Evolutionary conservation across 2,113 vertebrate genomes (phyloP).

Genomic region (Chaetorhynchus papuensis): DNA sequence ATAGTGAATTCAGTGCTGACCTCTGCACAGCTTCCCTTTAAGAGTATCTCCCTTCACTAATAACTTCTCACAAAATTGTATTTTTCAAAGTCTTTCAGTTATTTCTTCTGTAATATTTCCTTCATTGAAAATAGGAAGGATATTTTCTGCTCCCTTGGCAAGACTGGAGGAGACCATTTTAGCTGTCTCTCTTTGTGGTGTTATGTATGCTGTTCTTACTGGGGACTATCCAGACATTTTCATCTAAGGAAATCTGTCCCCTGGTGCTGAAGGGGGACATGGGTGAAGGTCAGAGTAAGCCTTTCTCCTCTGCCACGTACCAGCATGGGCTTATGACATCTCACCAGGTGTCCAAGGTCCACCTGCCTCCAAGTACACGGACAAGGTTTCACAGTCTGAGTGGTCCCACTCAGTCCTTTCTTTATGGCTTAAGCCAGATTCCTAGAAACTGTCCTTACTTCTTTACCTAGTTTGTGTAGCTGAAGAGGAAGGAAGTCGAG

Average conservation of each 20-base stretch:
- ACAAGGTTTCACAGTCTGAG: not conserved
- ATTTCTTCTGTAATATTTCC: not conserved
- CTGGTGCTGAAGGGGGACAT: not conserved
- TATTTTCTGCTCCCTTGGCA: not conserved
- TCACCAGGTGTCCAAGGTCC: not conserved
- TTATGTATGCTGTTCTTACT: not conserved
- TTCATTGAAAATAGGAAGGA: not conserved
- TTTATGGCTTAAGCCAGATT: not conserved
- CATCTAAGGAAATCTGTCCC: not conserved
- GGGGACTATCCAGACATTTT: not conserved
- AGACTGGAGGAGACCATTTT: not conserved
- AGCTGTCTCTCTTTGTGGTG: not conserved
- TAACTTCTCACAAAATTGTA: not conserved
- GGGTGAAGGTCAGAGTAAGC: not conserved
- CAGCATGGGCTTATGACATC: not conserved
- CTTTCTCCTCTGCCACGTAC: fast-evolving
- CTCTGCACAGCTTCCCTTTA: not conserved
- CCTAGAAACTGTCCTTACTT: not conserved
- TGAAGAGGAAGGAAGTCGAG: not conserved
- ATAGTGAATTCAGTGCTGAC: not conserved
- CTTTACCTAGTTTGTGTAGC: not conserved
- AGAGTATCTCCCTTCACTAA: not conserved
- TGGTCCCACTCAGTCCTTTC: not conserved
- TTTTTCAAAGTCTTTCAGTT: not conserved
- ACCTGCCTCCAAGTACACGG: fast-evolving